Evolutionary conservation across 2,888 invertebrate genomes (phyloP).

Genomic region (Lepidocyrtinus sp.): DNA sequence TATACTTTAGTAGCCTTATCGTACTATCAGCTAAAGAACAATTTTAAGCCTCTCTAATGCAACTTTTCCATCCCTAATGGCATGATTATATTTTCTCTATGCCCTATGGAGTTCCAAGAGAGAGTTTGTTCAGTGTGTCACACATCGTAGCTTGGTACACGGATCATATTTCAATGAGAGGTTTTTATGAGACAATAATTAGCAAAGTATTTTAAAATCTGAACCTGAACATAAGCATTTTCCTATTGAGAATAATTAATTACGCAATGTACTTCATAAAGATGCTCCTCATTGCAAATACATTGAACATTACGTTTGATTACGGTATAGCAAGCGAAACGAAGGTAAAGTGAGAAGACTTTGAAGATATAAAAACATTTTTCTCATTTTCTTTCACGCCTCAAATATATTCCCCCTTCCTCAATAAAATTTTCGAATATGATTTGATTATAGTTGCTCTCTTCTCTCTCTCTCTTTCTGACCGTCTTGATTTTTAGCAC

Average conservation of each 20-base stretch:
- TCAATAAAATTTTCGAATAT: background rate
- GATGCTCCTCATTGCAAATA: background rate
- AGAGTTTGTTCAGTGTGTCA: too few species aligned
- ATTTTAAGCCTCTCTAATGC: too few species aligned
- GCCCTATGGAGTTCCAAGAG: too few species aligned
- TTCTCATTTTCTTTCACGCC: background rate
- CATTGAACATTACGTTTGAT: too few species aligned
- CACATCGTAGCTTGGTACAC: too few species aligned
- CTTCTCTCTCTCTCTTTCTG: background rate
- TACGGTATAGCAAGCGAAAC: background rate
- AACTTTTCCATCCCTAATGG: too few species aligned
- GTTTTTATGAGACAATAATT: background rate
- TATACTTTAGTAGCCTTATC: too few species aligned
- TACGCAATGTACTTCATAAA: background rate
- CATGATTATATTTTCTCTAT: too few species aligned
- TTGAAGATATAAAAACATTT: background rate
- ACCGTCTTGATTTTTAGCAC: background rate
- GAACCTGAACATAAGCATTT: too few species aligned
- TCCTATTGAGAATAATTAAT: background rate
- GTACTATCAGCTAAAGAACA: too few species aligned
- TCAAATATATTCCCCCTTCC: background rate
- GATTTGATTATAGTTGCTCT: background rate
- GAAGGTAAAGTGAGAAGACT: background rate
- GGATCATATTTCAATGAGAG: background rate
- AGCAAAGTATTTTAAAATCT: background rate